Percentiles rank a stretch among this genome's conserved stretches.
Conservation (phyloP, 2,888 invertebrate species). For the Diplazon laetatorius region DNA sequence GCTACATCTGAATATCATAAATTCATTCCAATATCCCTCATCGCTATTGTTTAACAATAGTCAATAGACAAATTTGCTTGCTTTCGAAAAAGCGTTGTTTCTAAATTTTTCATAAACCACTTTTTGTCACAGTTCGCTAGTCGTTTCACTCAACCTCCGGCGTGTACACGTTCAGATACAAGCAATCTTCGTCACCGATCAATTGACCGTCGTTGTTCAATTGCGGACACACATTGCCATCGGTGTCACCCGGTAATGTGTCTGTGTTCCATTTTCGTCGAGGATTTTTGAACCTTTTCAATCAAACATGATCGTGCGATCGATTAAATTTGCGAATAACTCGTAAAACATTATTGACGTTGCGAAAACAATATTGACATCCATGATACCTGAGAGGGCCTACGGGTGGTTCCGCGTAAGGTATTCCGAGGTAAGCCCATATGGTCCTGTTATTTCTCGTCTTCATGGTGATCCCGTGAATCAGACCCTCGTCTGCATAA, state of each 20-base stretch:
- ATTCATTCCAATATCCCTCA: too few species aligned
- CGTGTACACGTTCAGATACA: constrained; percentile 60
- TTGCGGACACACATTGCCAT: constrained; percentile 61
- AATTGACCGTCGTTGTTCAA: constrained; percentile 24
- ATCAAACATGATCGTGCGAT: neutral
- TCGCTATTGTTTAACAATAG: too few species aligned
- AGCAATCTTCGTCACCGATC: constrained; percentile 59
- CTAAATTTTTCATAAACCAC: too few species aligned
- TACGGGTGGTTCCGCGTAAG: constrained; percentile 61
- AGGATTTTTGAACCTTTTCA: constrained; percentile 63
- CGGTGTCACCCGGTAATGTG: constrained; percentile 35
- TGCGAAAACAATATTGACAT: neutral
- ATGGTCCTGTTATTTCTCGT: constrained; percentile 49
- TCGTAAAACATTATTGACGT: neutral
- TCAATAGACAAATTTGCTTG: too few species aligned
- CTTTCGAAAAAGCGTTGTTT: too few species aligned
- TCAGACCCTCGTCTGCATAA: too few species aligned
- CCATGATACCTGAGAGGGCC: constrained; percentile 49
- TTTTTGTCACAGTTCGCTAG: too few species aligned
- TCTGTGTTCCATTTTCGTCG: constrained; percentile 48
- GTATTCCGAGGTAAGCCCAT: constrained; percentile 58
- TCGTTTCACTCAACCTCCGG: too few species aligned
- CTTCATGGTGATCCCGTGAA: constrained; percentile 20
- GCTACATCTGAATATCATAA: too few species aligned
- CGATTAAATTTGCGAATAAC: neutral